Evolutionary conservation across 2,888 invertebrate genomes (phyloP).

Genomic region (Pyrrhia umbra): DNA sequence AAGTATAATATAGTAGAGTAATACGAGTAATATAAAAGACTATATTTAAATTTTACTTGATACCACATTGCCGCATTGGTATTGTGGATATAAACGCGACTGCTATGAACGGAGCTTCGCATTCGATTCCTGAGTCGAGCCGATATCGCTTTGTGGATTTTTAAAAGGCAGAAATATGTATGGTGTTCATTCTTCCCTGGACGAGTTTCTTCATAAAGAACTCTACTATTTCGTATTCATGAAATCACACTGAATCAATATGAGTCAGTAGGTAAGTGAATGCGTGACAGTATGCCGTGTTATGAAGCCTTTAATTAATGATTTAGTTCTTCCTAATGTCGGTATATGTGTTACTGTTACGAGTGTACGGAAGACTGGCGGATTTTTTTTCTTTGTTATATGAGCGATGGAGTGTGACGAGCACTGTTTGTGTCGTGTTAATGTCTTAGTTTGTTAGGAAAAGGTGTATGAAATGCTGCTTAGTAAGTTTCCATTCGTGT

Average conservation of each 20-base stretch:
- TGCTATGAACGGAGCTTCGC: no score
- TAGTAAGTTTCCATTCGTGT: neutral
- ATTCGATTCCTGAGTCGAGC: no score
- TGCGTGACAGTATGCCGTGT: conserved; percentile 58
- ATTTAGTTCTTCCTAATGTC: conserved; percentile 62
- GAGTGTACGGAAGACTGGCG: conserved; percentile 59
- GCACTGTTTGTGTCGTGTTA: conserved; percentile 16
- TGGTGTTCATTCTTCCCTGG: no score
- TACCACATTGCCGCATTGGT: no score
- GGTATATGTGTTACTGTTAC: conserved; percentile 65
- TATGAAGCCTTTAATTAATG: conserved; percentile 33
- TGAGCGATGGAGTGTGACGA: conserved; percentile 22
- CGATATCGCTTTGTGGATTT: no score
- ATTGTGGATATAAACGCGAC: no score
- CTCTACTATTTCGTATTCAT: neutral
- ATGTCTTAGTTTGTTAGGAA: conserved; percentile 13
- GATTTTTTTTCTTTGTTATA: conserved; percentile 36
- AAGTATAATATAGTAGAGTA: no score
- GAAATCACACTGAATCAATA: conserved; percentile 10
- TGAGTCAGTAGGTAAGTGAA: conserved; percentile 23
- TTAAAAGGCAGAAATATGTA: no score
- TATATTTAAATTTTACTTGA: no score
- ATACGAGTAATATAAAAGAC: no score
- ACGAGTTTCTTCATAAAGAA: no score
- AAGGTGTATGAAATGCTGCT: neutral